These are phyloP conservation scores for Lamproptera curius DNA, from an alignment of 2,888 invertebrate species.

Conservation along the genomic window DNA sequence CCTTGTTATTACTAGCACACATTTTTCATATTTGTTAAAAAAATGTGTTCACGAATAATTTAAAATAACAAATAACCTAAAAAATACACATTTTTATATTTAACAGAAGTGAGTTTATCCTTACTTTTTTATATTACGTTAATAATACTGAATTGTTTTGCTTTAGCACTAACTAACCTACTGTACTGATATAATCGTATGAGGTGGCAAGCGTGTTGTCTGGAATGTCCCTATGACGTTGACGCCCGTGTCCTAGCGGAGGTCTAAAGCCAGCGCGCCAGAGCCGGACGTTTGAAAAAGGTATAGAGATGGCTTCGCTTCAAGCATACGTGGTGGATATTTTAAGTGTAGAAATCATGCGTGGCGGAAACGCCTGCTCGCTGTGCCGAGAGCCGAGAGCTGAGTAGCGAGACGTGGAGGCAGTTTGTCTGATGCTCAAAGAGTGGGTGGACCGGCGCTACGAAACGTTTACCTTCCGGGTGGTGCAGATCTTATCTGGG, in stretches of 20 bases:
- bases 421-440: neutral
- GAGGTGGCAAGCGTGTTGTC: neutral
- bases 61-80: too few species aligned
- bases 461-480: neutral
- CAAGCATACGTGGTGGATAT: neutral
- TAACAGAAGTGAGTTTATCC: too few species aligned
- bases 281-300: neutral
- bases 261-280: neutral
- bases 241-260: neutral
- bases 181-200: too few species aligned
- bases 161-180: too few species aligned
- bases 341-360: neutral
- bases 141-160: too few species aligned
- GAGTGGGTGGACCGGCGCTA: constrained; percentile 4
- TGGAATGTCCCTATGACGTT: neutral
- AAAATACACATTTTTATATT: too few species aligned
- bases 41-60: too few species aligned
- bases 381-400: neutral
- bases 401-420: neutral
- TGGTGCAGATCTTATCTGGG: constrained; percentile 5
- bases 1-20: too few species aligned
- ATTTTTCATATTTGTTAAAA: too few species aligned
- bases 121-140: too few species aligned
- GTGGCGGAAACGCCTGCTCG: neutral
- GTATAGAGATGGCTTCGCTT: neutral